Evolutionary conservation across 2,113 vertebrate species (phyloP).

Genomic region (Grallaria varia): DNA sequence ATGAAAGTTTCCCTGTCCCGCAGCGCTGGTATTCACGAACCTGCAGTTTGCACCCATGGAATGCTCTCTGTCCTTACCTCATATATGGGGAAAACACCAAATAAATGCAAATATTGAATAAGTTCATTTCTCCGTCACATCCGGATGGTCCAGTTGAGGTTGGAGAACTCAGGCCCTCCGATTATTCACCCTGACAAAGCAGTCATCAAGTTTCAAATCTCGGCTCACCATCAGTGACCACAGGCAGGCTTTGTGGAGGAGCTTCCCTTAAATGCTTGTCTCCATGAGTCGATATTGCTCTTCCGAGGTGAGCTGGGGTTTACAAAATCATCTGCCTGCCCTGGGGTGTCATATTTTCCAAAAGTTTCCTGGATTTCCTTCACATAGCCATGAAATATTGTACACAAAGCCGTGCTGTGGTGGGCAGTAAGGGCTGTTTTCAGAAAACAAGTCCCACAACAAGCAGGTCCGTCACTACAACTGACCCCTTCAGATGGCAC

Average conservation of each 20-base stretch:
- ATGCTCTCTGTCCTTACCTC: rapidly evolving
- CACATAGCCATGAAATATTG: background rate
- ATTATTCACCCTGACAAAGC: background rate
- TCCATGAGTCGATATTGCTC: background rate
- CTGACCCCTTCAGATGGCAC: background rate
- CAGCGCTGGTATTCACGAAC: background rate
- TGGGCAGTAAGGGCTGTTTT: background rate
- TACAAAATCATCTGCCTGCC: background rate
- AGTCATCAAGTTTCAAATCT: constrained; percentile 6
- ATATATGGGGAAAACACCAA: background rate
- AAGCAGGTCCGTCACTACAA: background rate
- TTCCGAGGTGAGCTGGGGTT: background rate
- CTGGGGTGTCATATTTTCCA: background rate
- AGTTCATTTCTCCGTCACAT: background rate
- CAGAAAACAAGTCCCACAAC: background rate
- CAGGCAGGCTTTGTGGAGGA: background rate
- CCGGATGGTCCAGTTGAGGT: background rate
- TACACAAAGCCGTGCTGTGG: background rate
- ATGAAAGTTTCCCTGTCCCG: background rate
- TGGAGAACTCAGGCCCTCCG: background rate
- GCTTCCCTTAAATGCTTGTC: background rate
- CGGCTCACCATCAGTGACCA: background rate
- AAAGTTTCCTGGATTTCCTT: background rate
- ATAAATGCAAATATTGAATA: background rate
- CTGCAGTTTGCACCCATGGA: background rate